These are phyloP conservation scores for Bradypodion ventrale DNA, from an alignment of 2,797 vertebrate genomes.

Conservation along the genomic window DNA sequence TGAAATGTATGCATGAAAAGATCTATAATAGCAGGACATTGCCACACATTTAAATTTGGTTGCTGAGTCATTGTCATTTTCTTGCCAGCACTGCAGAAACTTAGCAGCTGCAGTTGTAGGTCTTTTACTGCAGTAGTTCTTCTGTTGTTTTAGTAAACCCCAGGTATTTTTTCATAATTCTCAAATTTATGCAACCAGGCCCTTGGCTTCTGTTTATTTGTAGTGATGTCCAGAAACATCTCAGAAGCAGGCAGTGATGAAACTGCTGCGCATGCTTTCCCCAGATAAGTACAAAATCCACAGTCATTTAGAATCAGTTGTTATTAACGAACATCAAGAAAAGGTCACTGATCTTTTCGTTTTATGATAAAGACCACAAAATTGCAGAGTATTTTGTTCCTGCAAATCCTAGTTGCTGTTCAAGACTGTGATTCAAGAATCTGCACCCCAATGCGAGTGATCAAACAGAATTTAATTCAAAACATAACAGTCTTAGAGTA, in stretches of 20 bases:
- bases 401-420: conserved; percentile 3
- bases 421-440: conserved; percentile 8
- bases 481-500: conserved; percentile 21
- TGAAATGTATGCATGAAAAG: conserved; percentile 18
- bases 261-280: conserved; percentile 1
- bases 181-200: neutral
- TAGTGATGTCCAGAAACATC: conserved; percentile 6
- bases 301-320: neutral
- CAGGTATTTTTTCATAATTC: conserved; percentile 23
- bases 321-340: conserved; percentile 11
- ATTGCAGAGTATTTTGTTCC: neutral
- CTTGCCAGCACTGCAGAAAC: conserved; percentile 59
- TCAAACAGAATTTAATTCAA: conserved; percentile 21
- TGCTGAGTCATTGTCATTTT: conserved; percentile 61
- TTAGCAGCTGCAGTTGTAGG: conserved; percentile 44
- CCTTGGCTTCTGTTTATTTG: conserved; percentile 34
- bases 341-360: conserved; percentile 6
- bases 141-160: conserved; percentile 30
- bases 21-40: conserved; percentile 27
- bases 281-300: neutral
- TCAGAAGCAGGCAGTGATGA: conserved; percentile 12
- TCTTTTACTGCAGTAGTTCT: conserved; percentile 4
- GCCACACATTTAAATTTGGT: conserved; percentile 40
- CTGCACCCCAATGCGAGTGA: conserved; percentile 1
- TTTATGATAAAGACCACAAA: conserved; percentile 17